Evolutionary conservation across 1,140 invertebrate species (phyloP), one percentile per base, ranked within the genome.

Genomic region (Pomacea maculata): DNA sequence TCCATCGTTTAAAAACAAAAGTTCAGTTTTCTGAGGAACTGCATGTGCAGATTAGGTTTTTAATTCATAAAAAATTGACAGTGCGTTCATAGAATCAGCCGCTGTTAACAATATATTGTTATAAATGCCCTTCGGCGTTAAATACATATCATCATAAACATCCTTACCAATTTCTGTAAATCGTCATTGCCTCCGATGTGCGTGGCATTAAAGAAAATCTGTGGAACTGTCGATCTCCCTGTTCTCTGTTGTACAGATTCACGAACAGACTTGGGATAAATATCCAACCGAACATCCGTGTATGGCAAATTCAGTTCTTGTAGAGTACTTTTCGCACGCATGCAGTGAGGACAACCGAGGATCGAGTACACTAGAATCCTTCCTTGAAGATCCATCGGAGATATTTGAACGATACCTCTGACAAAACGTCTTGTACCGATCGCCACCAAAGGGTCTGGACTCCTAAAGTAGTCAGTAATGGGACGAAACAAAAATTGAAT

Each of bases 151-250:
- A 45, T 45, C 34, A 25, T 25, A 45, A 45, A 17, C 68, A 55
- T 64, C 45, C 84, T 81, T 83, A 89, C 88, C 84, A 89, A 63
- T 45, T 80, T 82, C 75, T 88, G 85, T n/a, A 91, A 81, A 65
- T 90, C 87, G 68, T 88, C 87, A 81, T 89, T 87, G 55, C 89
- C 89, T 14, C 90, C 90, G 65, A 91, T 83, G 72, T 89, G 87
- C 54, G 68, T 82, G 19, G 82, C 85, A 80, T 91, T 91, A 81
- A 91, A 90, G 79, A 89, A 91, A 15, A 91, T 88, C 83, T 91
- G 90, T 3, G 90, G 90, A 0, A 91, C 90, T 5, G 87, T 89
- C 61, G 80, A 86, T 78, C 82, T 89, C 10, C 86, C 88, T 0
- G 87, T 88, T 34, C 83, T 81, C 52, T 61, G 21, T 61, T 82